phyloP scores from a whole-genome alignment of 2,113 vertebrate genomes.

The Centrocercus urophasianus region DNA sequence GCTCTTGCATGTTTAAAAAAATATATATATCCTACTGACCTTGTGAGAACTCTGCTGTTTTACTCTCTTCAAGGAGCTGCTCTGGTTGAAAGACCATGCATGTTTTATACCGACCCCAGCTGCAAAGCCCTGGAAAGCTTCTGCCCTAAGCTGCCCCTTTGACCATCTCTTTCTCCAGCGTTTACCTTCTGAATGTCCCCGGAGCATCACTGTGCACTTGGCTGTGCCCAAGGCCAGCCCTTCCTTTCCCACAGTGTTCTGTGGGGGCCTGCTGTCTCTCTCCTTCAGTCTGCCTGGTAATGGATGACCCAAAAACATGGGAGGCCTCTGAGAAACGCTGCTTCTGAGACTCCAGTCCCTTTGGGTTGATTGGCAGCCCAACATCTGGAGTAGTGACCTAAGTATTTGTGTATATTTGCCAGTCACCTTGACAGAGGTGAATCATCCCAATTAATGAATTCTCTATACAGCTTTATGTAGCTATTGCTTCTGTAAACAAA shows the following conservation, averaged over 20 bases:
- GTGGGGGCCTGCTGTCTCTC: neutral
- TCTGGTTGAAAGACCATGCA: neutral
- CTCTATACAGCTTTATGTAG: neutral
- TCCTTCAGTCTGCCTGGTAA: neutral
- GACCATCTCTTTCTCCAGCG: neutral
- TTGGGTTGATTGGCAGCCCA: neutral
- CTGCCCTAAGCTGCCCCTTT: neutral
- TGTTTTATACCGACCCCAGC: neutral
- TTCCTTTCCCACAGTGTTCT: neutral
- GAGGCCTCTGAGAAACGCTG: neutral
- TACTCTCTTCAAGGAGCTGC: neutral
- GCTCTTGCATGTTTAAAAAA: neutral
- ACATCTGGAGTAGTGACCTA: neutral
- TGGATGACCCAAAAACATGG: neutral
- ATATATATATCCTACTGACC: neutral
- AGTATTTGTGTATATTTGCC: neutral
- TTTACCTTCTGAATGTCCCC: neutral
- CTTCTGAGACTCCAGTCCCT: neutral
- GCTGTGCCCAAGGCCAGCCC: neutral
- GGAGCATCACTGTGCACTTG: accelerated
- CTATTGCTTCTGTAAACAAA: conserved; percentile 32
- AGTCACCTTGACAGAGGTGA: neutral
- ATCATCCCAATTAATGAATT: conserved; percentile 19
- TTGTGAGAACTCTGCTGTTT: neutral
- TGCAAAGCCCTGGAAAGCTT: neutral